Evolutionary conservation across 2,113 vertebrate genomes (phyloP).

Genomic region (Leptosomus discolor): DNA sequence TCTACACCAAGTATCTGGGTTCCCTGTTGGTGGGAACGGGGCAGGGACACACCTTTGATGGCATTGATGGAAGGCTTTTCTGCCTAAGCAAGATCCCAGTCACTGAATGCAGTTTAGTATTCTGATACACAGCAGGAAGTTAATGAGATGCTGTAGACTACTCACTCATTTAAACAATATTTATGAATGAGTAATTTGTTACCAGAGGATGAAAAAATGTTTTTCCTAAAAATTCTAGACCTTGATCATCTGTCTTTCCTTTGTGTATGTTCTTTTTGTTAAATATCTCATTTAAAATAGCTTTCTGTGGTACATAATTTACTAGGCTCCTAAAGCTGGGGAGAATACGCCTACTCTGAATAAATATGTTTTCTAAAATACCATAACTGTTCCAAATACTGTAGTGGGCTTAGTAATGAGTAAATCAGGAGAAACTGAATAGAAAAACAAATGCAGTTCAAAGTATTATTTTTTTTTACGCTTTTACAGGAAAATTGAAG

Average conservation of each 20-base stretch:
- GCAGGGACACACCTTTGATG: neutral
- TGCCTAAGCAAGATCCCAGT: neutral
- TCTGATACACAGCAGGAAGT: neutral
- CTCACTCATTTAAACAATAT: neutral
- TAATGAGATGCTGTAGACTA: neutral
- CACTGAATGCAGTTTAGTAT: neutral
- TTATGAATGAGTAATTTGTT: neutral
- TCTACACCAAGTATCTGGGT: neutral
- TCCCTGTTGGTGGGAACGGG: fast-evolving
- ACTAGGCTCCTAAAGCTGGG: neutral
- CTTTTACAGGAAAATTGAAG: neutral
- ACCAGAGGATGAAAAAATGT: neutral
- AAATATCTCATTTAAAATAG: neutral
- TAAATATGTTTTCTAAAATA: neutral
- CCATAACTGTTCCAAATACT: neutral
- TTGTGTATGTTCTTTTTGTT: neutral
- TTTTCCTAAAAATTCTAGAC: neutral
- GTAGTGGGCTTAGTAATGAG: neutral
- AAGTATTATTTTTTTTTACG: neutral
- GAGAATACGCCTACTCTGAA: neutral
- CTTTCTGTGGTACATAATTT: neutral
- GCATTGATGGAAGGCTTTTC: neutral
- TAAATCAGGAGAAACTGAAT: neutral
- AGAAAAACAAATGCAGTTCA: neutral
- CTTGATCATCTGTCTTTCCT: neutral